Evolutionary conservation across 2,113 vertebrate genomes (phyloP), one percentile per base, ranked within the genome.

Genomic region (Eulemur rufifrons): DNA sequence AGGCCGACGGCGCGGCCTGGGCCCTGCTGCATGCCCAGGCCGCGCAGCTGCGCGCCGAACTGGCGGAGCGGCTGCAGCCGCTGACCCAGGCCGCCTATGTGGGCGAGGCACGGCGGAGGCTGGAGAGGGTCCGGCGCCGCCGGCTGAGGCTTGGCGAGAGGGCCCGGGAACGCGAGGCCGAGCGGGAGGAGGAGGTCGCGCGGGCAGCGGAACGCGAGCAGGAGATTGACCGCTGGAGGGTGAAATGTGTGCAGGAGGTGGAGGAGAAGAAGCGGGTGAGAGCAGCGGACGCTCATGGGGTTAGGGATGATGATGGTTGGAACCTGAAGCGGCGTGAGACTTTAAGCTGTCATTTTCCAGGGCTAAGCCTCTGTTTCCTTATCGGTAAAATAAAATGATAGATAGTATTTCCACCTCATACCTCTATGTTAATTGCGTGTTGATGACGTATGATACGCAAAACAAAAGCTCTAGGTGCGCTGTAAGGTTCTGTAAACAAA

Each of bases 201-300:
- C 98, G 97, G 17, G 96, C 98, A 0, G 98, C 98, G 0, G 98
- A 99, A 85, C 98, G 98, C 8, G 99, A 99, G 90, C 99, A 99
- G 2, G 98, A 95, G 52, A 99, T 99, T 47, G 99, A 99, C 81
- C 98, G 97, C 74, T 99, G 99, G 99, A 98, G 99, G 86, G 98
- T 98, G 93, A 99, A 99, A 92, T 96, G 99, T 47, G 98, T 99
- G 64, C 99, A 98, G 76, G 96, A 99, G 91, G 99, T 99, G 76
- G 99, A 99, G 96, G 99, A 99, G 95, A 99, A 98, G 98, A 99
- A 99, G 96, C 98, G 99, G 99, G 99, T 99, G 95, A 6, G 98
- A 81, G 50, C 21, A 3, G 39, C 0, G 0, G 20, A 1, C 13
- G 21, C 11, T 13, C 14, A 0, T 17, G 52, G 77, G 32, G 3